A percentile compares a stretch with the other conserved stretches of the same genome.
phyloP scores from a whole-genome alignment of 2,888 invertebrate species.

The Drosophila quinaria region DNA sequence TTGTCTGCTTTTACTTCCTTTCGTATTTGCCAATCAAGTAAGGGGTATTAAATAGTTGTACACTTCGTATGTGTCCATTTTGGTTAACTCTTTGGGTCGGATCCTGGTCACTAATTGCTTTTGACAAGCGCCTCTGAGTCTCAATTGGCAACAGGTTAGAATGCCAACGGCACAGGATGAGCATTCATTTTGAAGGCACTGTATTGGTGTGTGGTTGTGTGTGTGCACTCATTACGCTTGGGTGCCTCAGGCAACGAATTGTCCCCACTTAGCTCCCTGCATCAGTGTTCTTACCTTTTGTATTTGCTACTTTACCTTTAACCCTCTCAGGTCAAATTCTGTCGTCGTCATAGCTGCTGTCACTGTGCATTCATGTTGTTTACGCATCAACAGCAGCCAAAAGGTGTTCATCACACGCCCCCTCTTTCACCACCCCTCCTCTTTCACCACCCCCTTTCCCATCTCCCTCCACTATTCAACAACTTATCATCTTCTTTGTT shows the following conservation, averaged over 20 bases:
- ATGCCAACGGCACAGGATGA: constrained; percentile 19
- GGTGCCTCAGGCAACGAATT: constrained; percentile 28
- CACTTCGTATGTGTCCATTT: neutral
- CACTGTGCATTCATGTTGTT: constrained; percentile 75
- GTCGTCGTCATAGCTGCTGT: constrained; percentile 65
- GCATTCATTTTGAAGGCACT: constrained; percentile 50
- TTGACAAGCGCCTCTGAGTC: constrained; percentile 50
- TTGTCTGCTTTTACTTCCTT: neutral
- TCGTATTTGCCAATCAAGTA: neutral
- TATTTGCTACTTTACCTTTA: constrained; percentile 26
- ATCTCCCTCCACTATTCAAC: neutral
- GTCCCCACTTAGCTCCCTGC: constrained; percentile 29
- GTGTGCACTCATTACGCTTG: constrained; percentile 61
- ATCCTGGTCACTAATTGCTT: constrained; percentile 64
- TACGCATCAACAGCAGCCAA: constrained; percentile 58
- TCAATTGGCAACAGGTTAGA: constrained; percentile 69
- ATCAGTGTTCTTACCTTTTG: constrained; percentile 26
- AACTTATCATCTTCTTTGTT: constrained; percentile 22
- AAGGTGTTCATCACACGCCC: constrained; percentile 43
- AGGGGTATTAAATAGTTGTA: constrained; percentile 27
- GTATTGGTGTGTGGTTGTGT: constrained; percentile 29
- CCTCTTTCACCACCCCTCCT: neutral
- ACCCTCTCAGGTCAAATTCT: constrained; percentile 49
- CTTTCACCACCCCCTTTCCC: neutral
- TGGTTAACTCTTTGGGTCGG: constrained; percentile 31